Percentiles rank a stretch among this genome's conserved stretches.
These are phyloP conservation scores for Sorex araneus DNA, from an alignment of 2,113 vertebrate genomes.

Conservation along the genomic window DNA sequence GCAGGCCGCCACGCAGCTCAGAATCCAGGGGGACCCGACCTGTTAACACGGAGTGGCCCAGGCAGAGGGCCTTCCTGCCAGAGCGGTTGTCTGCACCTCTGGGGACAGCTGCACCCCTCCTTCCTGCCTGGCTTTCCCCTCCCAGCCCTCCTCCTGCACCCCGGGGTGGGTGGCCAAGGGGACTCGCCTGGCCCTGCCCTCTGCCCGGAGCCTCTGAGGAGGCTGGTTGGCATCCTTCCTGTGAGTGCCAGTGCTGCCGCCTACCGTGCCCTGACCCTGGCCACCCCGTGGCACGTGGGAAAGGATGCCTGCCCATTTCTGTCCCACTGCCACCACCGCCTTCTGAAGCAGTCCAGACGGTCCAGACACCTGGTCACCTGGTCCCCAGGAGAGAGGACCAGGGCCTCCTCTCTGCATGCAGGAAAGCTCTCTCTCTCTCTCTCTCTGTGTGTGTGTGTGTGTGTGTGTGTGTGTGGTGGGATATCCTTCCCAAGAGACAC, in stretches of 20 bases:
- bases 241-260: neutral
- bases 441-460: too few relatives aligned
- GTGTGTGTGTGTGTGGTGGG: too few relatives aligned
- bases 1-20: rapidly evolving
- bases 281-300: neutral
- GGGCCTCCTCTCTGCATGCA: too few relatives aligned
- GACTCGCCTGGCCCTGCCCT: neutral
- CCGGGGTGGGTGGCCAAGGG: too few relatives aligned
- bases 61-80: too few relatives aligned
- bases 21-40: neutral
- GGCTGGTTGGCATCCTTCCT: too few relatives aligned
- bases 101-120: neutral
- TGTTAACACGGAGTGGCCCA: too few relatives aligned
- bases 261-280: neutral
- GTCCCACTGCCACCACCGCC: neutral
- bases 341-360: neutral
- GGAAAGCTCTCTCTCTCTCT: too few relatives aligned
- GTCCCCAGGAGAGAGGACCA: neutral
- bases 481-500: too few relatives aligned
- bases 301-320: neutral
- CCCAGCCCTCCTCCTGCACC: neutral
- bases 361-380: neutral
- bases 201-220: neutral
- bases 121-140: neutral
- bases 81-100: too few relatives aligned